These are phyloP conservation scores for Drosophila erecta DNA, from an alignment of 1,140 invertebrate species.

Conservation along the genomic window DNA sequence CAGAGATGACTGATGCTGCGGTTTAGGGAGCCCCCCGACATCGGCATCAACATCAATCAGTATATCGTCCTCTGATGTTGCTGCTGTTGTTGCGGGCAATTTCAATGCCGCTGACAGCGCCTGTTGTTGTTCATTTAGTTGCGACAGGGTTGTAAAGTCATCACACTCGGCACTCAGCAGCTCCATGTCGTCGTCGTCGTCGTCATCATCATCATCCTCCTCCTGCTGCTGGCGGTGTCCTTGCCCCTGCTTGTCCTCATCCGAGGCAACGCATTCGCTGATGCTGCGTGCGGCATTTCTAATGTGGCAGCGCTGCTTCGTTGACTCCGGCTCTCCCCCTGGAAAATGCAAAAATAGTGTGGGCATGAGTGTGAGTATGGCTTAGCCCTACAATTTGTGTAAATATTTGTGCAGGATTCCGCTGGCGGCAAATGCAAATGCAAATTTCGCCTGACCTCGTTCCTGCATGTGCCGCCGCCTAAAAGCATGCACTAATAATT, in stretches of 20 bases:
- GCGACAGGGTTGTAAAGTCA: constrained; percentile 82
- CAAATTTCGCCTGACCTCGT: constrained; percentile 72
- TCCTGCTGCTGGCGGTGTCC: constrained; percentile 13
- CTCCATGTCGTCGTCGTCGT: constrained; percentile 58
- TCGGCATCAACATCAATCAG: constrained; percentile 71
- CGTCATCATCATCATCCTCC: constrained; percentile 6
- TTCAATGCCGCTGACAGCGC: constrained; percentile 51
- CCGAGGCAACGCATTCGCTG: constrained; percentile 77
- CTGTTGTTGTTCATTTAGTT: constrained; percentile 84
- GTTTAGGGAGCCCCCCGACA: constrained; percentile 51
- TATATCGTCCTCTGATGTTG: constrained; percentile 52
- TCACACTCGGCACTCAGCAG: constrained; percentile 76
- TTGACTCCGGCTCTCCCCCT: constrained; percentile 14
- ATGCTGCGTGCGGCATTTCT: constrained; percentile 79
- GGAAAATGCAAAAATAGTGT: constrained; percentile 20
- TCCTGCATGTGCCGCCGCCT: constrained; percentile 58
- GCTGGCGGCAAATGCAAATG: constrained; percentile 60
- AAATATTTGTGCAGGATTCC: constrained; percentile 63
- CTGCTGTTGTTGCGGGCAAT: constrained; percentile 43
- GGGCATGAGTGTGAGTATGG: constrained; percentile 1
- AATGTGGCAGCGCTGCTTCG: constrained; percentile 55
- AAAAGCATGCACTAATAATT: constrained; percentile 80
- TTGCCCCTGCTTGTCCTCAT: constrained; percentile 44
- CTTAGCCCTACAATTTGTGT: constrained; percentile 65
- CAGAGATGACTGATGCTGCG: constrained; percentile 70